Base-by-base conservation (phyloP, 2,888 invertebrate species). In the Calliopum simillimum region DNA sequence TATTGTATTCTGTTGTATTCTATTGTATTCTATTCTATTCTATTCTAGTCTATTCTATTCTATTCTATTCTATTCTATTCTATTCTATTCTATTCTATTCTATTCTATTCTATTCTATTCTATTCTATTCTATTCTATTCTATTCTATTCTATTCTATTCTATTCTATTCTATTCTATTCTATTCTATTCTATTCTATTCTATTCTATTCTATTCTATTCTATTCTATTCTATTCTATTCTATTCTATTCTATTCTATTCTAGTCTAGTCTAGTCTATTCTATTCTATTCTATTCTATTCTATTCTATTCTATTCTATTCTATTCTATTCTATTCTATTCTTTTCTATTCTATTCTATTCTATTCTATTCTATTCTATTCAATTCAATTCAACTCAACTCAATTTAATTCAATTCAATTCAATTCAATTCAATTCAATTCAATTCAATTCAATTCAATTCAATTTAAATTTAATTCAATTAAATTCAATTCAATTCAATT, bases 61-160 rank as follows among this genome's bases (percentile, higher is more conserved):
- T 61, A 46, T 16, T 19, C 46, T 62, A 47, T n/a, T 19, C 61
- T 62, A 47, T 19, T 19, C 23, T 62, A 62, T n/a, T 19, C 47
- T 62, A 62, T n/a, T 19, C 61, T 62, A 47, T 6, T 19, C 47
- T 62, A 62, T n/a, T 12, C 61, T 62, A 62, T n/a, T 19, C 61
- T 46, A 62, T 4, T 19, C 61, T 62, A 62, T n/a, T 19, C 61
- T 62, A 46, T n/a, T 19, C 61, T 61, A 46, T 1, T 16, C 61
- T 61, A 61, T 14, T 11, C 61, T 46, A 61, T 14, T 33, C 58
- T 58, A 41, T 2, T 33, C 23, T 55, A 21, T 43, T 16, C 46
- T 46, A 61, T 14, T 16, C 46, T 61, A 61, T 4, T 16, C 46
- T 61, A 46, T 14, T 16, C 61, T 46, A 46, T 14, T 11, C 21